Evolutionary conservation across 2,888 invertebrate species (phyloP), one percentile per base, ranked within the genome.

Genomic region (Agrilus cyanescens): DNA sequence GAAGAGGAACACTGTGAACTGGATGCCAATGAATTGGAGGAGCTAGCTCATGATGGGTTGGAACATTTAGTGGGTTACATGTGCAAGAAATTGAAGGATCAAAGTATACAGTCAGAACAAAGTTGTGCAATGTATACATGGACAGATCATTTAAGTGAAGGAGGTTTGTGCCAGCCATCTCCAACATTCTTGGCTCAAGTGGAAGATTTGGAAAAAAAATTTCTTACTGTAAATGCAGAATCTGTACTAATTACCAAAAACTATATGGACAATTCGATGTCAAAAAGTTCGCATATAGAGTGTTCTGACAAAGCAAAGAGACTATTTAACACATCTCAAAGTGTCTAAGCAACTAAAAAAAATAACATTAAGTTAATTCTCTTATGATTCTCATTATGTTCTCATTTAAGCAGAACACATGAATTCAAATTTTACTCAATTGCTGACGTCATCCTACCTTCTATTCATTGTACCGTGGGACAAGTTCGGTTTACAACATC

Each of bases 51-150:
- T 43, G 54, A 52, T 41, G 52, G 51, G 25, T 39, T 54, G 13
- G 48, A 54, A 47, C 48, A 50, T 46, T 41, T 51, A 32, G 48
- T 49, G n/a, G 51, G 49, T 8, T 54, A 43, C 40, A 51, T 54
- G 40, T 46, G 48, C 25, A 18, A 49, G 25, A 44, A 46, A 46
- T 5, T 46, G 2, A 46, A 38, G 34, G 14, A 39, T n/a, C 18
- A n/a, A n/a, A n/a, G n/a, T n/a, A n/a, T n/a, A n/a, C n/a, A n/a
- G n/a, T n/a, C n/a, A n/a, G n/a, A n/a, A n/a, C n/a, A n/a, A n/a
- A n/a, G n/a, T n/a, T n/a, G n/a, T n/a, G n/a, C n/a, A n/a, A n/a
- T n/a, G n/a, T 43, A 35, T 34, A 40, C 50, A 12, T 51, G 50
- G 48, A 47, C 50, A 12, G 38, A 47, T 14, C 50, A 49, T 35